These are phyloP conservation scores for Mylabris phalerata DNA, from an alignment of 1,140 invertebrate genomes.

Conservation along the genomic window DNA sequence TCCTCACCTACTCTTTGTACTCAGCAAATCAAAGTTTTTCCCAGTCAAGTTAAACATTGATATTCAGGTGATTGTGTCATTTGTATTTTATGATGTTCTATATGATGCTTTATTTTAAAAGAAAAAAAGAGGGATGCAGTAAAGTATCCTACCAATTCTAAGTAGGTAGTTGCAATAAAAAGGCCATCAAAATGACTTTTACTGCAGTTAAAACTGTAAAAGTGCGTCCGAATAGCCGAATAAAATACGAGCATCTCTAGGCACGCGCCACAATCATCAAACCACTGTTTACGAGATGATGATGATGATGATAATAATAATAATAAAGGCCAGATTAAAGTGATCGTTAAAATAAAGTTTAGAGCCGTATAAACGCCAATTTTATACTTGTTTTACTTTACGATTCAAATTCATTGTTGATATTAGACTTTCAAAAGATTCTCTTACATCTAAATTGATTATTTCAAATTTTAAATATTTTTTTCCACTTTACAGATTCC, in stretches of 20 bases:
- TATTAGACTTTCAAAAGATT: slow-evolving; percentile 15
- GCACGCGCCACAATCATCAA: slow-evolving; percentile 37
- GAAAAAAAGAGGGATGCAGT: slow-evolving; percentile 14
- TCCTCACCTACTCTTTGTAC: too few species aligned
- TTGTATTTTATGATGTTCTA: too few species aligned
- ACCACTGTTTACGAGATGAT: slow-evolving; percentile 35
- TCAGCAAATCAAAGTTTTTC: too few species aligned
- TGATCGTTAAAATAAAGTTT: slow-evolving; percentile 38
- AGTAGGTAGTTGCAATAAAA: slow-evolving; percentile 41
- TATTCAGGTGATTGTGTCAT: too few species aligned
- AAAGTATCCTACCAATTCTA: slow-evolving; percentile 26
- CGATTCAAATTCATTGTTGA: slow-evolving; percentile 22
- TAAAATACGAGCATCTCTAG: slow-evolving; percentile 39
- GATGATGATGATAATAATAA: slow-evolving; percentile 21
- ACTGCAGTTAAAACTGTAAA: slow-evolving; percentile 42
- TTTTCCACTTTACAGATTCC: too few species aligned
- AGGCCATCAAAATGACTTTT: slow-evolving; percentile 40
- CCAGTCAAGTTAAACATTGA: too few species aligned
- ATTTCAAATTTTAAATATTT: too few species aligned
- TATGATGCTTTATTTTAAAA: neutral
- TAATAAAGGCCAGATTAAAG: slow-evolving; percentile 38
- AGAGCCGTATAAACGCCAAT: slow-evolving; percentile 39
- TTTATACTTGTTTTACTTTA: slow-evolving; percentile 34
- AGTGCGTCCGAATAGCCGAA: slow-evolving; percentile 38
- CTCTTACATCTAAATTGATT: neutral